Conservation (phyloP, 1,140 invertebrate genomes). For the Hermetia illucens region DNA sequence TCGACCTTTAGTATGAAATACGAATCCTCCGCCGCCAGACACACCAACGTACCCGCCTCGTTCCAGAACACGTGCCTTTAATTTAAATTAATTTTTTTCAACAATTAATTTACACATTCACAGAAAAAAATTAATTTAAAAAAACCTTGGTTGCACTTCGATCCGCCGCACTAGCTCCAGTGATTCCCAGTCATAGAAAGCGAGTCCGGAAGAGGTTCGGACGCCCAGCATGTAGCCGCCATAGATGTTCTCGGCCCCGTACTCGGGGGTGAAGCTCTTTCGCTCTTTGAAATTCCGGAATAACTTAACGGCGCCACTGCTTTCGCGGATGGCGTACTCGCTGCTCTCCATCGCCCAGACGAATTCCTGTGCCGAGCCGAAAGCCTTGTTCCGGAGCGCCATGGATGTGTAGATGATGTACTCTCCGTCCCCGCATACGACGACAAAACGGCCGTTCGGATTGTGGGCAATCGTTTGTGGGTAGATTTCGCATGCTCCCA, state of each 20-base stretch:
- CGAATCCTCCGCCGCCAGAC: constrained; percentile 87
- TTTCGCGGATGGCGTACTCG: constrained; percentile 88
- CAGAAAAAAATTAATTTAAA: constrained; percentile 2
- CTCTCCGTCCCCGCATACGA: constrained; percentile 98
- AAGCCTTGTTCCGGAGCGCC: constrained; percentile 96
- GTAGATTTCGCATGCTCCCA: constrained; percentile 99
- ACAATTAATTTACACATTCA: neutral
- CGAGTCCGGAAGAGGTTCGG: constrained; percentile 79
- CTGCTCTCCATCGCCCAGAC: constrained; percentile 97
- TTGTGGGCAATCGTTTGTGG: constrained; percentile 98
- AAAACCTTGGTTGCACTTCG: constrained; percentile 21
- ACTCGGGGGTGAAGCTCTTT: constrained; percentile 90
- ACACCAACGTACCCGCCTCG: constrained; percentile 87
- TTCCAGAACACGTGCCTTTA: constrained; percentile 87
- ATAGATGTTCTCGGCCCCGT: constrained; percentile 92
- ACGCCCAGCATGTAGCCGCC: constrained; percentile 91
- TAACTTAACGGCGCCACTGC: constrained; percentile 76
- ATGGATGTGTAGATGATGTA: constrained; percentile 99
- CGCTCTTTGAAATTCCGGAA: constrained; percentile 99
- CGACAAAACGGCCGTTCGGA: constrained; percentile 96
- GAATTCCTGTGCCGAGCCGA: constrained; percentile 96
- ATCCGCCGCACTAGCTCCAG: constrained; percentile 73
- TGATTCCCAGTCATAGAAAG: constrained; percentile 96
- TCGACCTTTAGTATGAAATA: constrained; percentile 94
- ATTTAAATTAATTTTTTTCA: constrained; percentile 1